Base-by-base conservation (phyloP, 2,797 vertebrate genomes). In the Hypotaenidia philippensis region DNA sequence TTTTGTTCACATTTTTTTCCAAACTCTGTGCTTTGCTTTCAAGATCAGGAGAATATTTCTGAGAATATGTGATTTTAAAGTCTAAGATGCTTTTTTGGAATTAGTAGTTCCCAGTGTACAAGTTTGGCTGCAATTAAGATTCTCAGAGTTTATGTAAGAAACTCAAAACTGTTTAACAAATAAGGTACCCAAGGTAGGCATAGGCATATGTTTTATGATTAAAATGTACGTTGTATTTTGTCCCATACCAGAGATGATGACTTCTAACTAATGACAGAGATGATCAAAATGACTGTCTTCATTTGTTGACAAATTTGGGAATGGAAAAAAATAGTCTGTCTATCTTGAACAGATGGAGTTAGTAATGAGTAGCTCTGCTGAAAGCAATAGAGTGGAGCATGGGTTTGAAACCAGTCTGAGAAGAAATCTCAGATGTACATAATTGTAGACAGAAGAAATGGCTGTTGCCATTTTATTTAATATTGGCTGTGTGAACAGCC, bases 1-100 rank as follows among this genome's bases (percentile, higher is more conserved):
- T 87, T 71, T 93, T 87, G 25, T 85, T 92, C 53, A 66, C 32
- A 55, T 77, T n/a, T 53, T 86, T 90, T 89, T 71, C 87, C 63
- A 52, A 0, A 71, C 49, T 56, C n/a, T 71, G 31, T 80, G 71
- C 32, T 75, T 95, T 91, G 34, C 49, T 87, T 87, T 88, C 50
- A 89, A 91, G 56, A 56, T 41, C 11, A 26, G 68, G 52, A 41
- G 23, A 63, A 8, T 49, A 57, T 64, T 78, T 83, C 38, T 86
- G n/a, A 78, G 60, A 78, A 27, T 61, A 68, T 17, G 4, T 45
- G 49, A 70, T 90, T 89, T 60, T 91, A 71, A 88, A 68, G 29
- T 61, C 32, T 64, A 49, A 91, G 29, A 61, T 49, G 32, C 40
- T 78, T 92, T 47, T 93, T 68, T 94, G 64, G 61, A 29, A 65